phyloP scores from a whole-genome alignment of 1,140 invertebrate species.

The Heliconius nattereri region DNA sequence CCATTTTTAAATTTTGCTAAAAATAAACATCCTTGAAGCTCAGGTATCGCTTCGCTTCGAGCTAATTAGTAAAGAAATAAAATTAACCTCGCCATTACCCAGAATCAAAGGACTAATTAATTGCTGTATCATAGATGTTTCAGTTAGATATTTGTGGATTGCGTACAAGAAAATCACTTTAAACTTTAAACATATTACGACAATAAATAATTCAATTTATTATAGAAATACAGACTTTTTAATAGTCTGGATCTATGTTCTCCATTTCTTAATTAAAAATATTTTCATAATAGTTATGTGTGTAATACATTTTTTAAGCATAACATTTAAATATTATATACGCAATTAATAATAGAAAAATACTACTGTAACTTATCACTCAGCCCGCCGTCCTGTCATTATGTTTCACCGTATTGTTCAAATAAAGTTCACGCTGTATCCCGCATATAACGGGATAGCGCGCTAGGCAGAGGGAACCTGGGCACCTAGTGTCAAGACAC shows the following conservation, averaged over 20 bases:
- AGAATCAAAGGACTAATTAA: constrained; percentile 28
- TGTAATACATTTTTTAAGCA: too few species aligned
- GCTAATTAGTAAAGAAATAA: constrained; percentile 39
- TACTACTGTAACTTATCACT: neutral
- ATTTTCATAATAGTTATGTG: too few species aligned
- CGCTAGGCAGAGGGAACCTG: too few species aligned
- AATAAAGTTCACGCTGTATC: too few species aligned
- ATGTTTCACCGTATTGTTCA: too few species aligned
- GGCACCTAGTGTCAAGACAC: too few species aligned
- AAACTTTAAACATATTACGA: neutral
- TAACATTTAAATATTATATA: too few species aligned
- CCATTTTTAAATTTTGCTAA: neutral
- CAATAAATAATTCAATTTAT: neutral
- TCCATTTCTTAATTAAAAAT: neutral
- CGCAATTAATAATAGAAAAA: neutral
- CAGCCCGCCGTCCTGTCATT: neutral
- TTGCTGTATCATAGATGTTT: constrained; percentile 34
- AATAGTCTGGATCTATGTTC: neutral
- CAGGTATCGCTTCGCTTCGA: constrained; percentile 4
- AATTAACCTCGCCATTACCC: constrained; percentile 35
- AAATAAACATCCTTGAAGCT: neutral
- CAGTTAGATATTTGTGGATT: constrained; percentile 22
- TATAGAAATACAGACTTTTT: neutral
- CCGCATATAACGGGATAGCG: too few species aligned
- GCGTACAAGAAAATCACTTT: neutral